phyloP scores from a whole-genome alignment of 37 sponge, comb jelly and placozoan species.

The Geodia barretti region DNA sequence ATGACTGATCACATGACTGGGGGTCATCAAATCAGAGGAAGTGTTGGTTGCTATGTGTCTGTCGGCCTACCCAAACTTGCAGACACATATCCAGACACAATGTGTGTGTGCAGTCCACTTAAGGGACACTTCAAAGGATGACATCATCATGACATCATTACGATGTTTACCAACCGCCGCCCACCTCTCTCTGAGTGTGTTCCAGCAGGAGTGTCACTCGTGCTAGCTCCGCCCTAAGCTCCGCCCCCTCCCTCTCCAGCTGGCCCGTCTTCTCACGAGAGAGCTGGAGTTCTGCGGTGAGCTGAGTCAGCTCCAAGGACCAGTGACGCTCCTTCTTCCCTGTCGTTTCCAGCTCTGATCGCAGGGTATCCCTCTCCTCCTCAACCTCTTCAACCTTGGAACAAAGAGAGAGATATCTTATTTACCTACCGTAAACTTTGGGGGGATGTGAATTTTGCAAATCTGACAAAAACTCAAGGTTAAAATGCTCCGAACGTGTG shows the following conservation, averaged over 20 bases:
- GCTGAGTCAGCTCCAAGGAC: slow-evolving; percentile 18
- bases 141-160: neutral
- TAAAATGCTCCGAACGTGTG: too few species aligned
- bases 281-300: slow-evolving; percentile 17
- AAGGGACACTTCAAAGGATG: neutral
- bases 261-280: slow-evolving; percentile 5
- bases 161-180: too few species aligned
- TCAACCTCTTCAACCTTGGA: neutral
- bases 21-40: too few species aligned
- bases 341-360: neutral
- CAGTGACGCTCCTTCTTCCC: slow-evolving; percentile 35
- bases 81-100: too few species aligned
- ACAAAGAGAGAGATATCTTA: neutral
- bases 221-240: neutral
- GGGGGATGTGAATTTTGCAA: too few species aligned
- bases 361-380: slow-evolving; percentile 5
- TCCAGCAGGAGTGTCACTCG: neutral
- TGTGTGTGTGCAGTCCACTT: neutral
- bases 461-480: too few species aligned
- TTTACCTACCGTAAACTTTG: too few species aligned
- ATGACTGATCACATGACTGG: too few species aligned
- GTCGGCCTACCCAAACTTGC: too few species aligned
- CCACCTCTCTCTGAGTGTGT: neutral
- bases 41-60: too few species aligned
- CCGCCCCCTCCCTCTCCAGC: slow-evolving; percentile 32